A percentile compares a stretch with the other conserved stretches of the same genome.
Conservation (phyloP, 2,113 vertebrate species). For the Hippocampus guttulatus region DNA sequence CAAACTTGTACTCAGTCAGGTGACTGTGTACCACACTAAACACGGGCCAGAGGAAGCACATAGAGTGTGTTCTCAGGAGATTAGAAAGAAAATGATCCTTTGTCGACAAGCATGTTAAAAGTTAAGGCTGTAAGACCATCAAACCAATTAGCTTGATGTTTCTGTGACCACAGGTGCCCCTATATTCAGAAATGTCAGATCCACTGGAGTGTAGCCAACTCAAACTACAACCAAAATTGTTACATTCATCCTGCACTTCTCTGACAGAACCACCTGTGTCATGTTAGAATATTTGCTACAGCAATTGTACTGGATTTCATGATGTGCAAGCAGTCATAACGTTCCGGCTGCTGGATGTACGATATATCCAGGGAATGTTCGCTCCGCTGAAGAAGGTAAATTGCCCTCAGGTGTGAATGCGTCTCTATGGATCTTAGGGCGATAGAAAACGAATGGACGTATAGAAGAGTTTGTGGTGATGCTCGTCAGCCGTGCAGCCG, state of each 20-base stretch:
- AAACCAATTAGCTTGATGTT: too few relatives aligned
- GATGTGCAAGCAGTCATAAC: not conserved
- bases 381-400: not conserved
- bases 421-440: not conserved
- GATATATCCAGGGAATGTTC: not conserved
- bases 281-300: not conserved
- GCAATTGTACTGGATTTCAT: not conserved
- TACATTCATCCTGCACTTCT: not conserved
- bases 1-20: too few relatives aligned
- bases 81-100: too few relatives aligned
- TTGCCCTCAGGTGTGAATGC: not conserved
- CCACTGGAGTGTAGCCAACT: too few relatives aligned
- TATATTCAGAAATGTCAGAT: too few relatives aligned
- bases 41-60: too few relatives aligned
- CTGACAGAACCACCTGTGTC: not conserved
- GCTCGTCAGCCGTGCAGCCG: conserved; percentile 31
- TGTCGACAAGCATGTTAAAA: too few relatives aligned
- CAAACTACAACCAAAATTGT: too few relatives aligned
- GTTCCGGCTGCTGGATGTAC: not conserved
- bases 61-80: too few relatives aligned
- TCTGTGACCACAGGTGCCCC: too few relatives aligned
- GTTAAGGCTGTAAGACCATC: too few relatives aligned
- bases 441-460: not conserved
- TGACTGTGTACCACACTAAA: too few relatives aligned
- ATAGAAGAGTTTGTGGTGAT: conserved; percentile 11